A percentile compares a stretch with the other conserved stretches of the same genome.
Evolutionary conservation across 1,140 invertebrate species (phyloP).

Genomic region (Musca vetustissima): DNA sequence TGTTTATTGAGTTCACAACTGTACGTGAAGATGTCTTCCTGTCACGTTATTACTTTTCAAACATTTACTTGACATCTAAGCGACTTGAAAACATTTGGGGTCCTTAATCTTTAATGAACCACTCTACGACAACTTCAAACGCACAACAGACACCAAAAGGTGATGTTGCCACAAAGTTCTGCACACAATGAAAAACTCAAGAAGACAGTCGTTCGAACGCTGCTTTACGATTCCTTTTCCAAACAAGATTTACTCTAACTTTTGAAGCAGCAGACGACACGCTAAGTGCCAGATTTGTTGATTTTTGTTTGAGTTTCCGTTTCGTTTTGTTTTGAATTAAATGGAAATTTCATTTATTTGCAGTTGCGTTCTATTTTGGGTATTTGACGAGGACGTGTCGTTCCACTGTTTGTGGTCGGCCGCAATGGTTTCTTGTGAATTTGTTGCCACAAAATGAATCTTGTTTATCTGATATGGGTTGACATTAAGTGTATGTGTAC

Average conservation of each 20-base stretch:
- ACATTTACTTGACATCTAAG: conserved; percentile 16
- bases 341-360: too few relatives aligned
- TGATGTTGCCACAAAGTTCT: too few relatives aligned
- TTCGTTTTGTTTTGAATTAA: too few relatives aligned
- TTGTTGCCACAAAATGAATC: conserved; percentile 2
- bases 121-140: conserved; percentile 16
- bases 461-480: neutral
- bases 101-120: conserved; percentile 22
- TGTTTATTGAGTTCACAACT: neutral
- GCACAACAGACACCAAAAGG: neutral
- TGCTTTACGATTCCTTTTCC: too few relatives aligned
- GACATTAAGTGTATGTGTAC: conserved; percentile 10
- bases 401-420: conserved; percentile 4
- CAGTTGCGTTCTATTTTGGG: too few relatives aligned
- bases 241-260: too few relatives aligned
- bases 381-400: too few relatives aligned
- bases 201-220: too few relatives aligned
- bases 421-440: conserved; percentile 7
- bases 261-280: too few relatives aligned
- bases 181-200: too few relatives aligned
- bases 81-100: conserved; percentile 14
- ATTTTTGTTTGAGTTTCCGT: too few relatives aligned
- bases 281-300: too few relatives aligned
- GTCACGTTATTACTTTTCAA: conserved; percentile 7
- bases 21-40: neutral